These are phyloP conservation scores for Corynorhinus townsendii DNA, from an alignment of 2,113 vertebrate species.

Conservation along the genomic window DNA sequence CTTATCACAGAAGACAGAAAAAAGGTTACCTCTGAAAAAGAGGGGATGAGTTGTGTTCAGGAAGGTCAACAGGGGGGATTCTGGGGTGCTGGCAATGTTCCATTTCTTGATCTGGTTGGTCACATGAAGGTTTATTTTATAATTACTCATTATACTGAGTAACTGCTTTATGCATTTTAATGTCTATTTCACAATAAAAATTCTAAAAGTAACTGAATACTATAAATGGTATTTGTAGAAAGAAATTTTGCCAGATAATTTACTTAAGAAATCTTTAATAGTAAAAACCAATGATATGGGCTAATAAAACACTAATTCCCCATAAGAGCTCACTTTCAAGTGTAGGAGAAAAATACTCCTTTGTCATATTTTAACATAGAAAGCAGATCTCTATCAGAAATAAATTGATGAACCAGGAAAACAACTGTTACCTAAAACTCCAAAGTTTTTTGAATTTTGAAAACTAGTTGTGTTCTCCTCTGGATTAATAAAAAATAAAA, in stretches of 20 bases:
- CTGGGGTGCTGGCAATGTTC: neutral
- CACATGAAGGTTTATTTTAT: neutral
- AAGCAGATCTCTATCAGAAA: slow-evolving; percentile 24
- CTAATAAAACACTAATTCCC: slow-evolving; percentile 33
- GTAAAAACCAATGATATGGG: slow-evolving; percentile 8
- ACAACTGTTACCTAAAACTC: slow-evolving; percentile 42
- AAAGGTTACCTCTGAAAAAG: slow-evolving; percentile 2
- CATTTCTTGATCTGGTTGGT: neutral
- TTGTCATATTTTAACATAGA: slow-evolving; percentile 7
- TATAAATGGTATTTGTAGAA: slow-evolving; percentile 14
- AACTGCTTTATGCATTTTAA: slow-evolving; percentile 24
- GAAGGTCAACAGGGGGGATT: neutral
- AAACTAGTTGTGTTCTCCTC: neutral
- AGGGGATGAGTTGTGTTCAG: neutral
- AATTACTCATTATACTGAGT: neutral
- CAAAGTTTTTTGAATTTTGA: neutral
- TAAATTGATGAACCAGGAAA: neutral
- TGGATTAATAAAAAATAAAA: neutral
- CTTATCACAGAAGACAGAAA: slow-evolving; percentile 23
- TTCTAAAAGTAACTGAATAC: slow-evolving; percentile 18
- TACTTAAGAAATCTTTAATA: slow-evolving; percentile 29
- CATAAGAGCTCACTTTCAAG: slow-evolving; percentile 15
- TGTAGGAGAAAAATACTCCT: neutral
- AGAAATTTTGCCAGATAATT: slow-evolving; percentile 13
- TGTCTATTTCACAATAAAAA: slow-evolving; percentile 37